Percentiles rank a stretch among this genome's conserved stretches.
phyloP scores from a whole-genome alignment of 35 echinoderm and acorn worm genomes.

The Chiridota heheva region DNA sequence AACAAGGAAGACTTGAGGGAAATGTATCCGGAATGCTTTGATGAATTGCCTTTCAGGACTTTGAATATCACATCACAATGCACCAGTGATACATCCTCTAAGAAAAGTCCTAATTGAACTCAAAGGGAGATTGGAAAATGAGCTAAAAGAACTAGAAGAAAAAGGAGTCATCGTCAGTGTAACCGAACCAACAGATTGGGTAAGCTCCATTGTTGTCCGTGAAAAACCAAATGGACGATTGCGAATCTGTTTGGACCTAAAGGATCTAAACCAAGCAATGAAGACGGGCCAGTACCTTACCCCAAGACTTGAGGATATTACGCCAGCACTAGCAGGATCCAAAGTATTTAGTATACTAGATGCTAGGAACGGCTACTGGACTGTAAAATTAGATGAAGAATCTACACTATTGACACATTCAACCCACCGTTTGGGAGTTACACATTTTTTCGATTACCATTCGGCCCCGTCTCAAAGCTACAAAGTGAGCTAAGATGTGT shows the following conservation, averaged over 20 bases:
- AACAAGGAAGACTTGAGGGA: too few relatives aligned
- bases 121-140: slow-evolving; percentile 20
- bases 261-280: slow-evolving; percentile 51
- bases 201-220: slow-evolving; percentile 23
- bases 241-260: slow-evolving; percentile 50
- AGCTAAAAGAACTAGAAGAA: slow-evolving; percentile 48
- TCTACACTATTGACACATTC: slow-evolving; percentile 46
- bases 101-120: slow-evolving; percentile 26
- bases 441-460: slow-evolving; percentile 10
- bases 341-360: slow-evolving; percentile 49
- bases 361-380: slow-evolving; percentile 50
- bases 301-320: slow-evolving; percentile 20
- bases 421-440: slow-evolving; percentile 38
- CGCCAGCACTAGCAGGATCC: background rate
- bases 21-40: too few relatives aligned
- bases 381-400: slow-evolving; percentile 48
- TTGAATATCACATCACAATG: background rate
- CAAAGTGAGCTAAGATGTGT: too few relatives aligned
- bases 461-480: too few relatives aligned
- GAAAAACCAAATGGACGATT: slow-evolving; percentile 45
- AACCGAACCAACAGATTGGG: slow-evolving; percentile 58
- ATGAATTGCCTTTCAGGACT: too few relatives aligned
- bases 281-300: slow-evolving; percentile 20
- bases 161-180: slow-evolving; percentile 43
- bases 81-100: slow-evolving; percentile 2